phyloP scores from a whole-genome alignment of 1,140 invertebrate genomes.

The Drosophila pseudoananassae region DNA sequence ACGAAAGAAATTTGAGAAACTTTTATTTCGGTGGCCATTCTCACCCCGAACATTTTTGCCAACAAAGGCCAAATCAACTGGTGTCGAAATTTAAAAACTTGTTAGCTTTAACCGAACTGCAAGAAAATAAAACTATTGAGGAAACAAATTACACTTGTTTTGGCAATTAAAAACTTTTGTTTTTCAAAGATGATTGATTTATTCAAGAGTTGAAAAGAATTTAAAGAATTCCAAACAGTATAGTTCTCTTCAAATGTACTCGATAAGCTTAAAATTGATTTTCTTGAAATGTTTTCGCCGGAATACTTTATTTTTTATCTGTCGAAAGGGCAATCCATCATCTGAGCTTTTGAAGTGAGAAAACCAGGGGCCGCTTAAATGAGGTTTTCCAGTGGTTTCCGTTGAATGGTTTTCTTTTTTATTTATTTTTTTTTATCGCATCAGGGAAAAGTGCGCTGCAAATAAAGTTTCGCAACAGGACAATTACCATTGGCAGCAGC shows the following conservation, averaged over 20 bases:
- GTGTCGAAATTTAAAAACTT: constrained; percentile 3
- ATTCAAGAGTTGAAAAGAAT: not conserved
- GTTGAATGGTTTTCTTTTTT: constrained; percentile 7
- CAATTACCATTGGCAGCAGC: constrained; percentile 55
- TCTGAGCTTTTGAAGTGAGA: constrained; percentile 21
- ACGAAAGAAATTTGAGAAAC: constrained; percentile 42
- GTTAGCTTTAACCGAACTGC: not conserved
- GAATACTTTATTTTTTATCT: constrained; percentile 20
- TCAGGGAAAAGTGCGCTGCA: constrained; percentile 40
- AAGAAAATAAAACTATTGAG: too few relatives aligned
- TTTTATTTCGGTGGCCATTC: constrained; percentile 57
- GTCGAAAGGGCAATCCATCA: constrained; percentile 34
- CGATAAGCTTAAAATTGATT: constrained; percentile 20
- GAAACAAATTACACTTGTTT: not conserved
- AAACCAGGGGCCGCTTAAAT: constrained; percentile 9
- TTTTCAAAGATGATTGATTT: not conserved
- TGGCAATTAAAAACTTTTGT: not conserved
- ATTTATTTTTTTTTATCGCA: constrained; percentile 21
- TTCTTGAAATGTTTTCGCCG: constrained; percentile 18
- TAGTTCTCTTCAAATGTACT: not conserved
- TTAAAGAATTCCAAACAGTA: not conserved
- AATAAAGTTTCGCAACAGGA: constrained; percentile 57
- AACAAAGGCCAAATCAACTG: constrained; percentile 10
- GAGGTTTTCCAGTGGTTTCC: constrained; percentile 16
- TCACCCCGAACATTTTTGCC: constrained; percentile 44